Base-by-base conservation (phyloP, 2,888 invertebrate species). In the Coenonympha arcania region DNA sequence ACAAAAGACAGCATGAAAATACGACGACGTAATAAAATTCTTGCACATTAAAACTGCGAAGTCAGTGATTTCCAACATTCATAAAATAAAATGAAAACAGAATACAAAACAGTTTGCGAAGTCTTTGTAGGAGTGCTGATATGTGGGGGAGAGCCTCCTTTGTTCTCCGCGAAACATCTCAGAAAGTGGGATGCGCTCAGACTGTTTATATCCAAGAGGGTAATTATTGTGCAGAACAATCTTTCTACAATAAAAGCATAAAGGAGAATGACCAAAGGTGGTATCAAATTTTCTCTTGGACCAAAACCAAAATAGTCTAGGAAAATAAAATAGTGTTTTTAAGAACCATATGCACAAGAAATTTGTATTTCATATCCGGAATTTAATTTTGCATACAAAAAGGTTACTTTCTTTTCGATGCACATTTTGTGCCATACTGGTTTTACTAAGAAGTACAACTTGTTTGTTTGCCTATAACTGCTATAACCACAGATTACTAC, bases 91-190 rank as follows among this genome's bases (percentile, higher is more conserved):
- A 39, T 18, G 48, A 40, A 55, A 57, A 43, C 45, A 24, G 52
- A 55, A 55, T 50, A 55, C 46, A 43, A 54, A 48, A 57, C 50
- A 45, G 55, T 45, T 52, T 50, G 51, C 47, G 36, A 49, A 46
- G 44, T 39, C 51, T 46, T 52, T 55, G 55, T 55, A 39, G 31
- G 46, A 31, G 22, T 45, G 50, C 44, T 50, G 44, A 52, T 52
- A 50, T 50, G 47, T 52, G 46, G 45, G 43, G 44, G 44, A 44
- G 44, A 42, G 37, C 30, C 44, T 24, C 48, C 54, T 54, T 56
- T 56, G 47, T 50, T 52, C 49, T 56, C 44, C 45, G 47, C 49
- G 49, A 52, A 52, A 55, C 55, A 52, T 47, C 49, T 55, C 52
- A 52, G 55, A 47, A 55, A 50, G 46, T 24, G 44, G 43, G 34